Conservation (phyloP, 2,888 invertebrate genomes). For the Nomada goodeniana region DNA sequence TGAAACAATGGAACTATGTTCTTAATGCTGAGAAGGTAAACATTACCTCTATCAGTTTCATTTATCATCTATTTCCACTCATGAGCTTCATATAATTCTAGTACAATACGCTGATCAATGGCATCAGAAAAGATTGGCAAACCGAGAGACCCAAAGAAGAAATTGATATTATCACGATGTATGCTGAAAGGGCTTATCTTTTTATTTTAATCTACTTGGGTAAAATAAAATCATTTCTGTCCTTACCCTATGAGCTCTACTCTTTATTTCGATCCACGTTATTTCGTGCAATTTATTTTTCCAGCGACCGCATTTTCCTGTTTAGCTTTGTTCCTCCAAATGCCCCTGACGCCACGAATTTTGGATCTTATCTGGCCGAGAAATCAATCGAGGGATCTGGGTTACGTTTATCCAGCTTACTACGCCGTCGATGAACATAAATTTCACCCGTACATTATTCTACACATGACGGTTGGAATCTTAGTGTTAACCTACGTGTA, state of each 20-base stretch:
- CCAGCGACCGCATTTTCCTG: not conserved
- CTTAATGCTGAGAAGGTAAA: not conserved
- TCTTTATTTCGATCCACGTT: no score
- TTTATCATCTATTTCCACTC: not conserved
- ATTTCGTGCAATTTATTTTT: not conserved
- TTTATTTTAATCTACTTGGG: not conserved
- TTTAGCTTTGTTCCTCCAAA: not conserved
- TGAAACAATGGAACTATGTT: not conserved
- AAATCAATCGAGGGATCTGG: conserved; percentile 3
- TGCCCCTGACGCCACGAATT: not conserved
- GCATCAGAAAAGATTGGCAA: conserved; percentile 1
- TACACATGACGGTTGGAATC: not conserved
- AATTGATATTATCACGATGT: not conserved
- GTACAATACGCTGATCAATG: not conserved
- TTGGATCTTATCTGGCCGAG: conserved; percentile 16
- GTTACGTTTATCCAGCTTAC: conserved; percentile 2
- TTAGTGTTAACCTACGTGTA: not conserved
- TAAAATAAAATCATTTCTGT: not conserved
- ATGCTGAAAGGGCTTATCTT: not conserved
- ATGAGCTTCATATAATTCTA: not conserved
- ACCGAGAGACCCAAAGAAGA: not conserved
- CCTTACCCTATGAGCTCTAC: not conserved
- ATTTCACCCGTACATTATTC: not conserved
- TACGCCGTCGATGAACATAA: not conserved
- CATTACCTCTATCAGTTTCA: not conserved